phyloP scores from a whole-genome alignment of 2,888 invertebrate genomes.

The Chymomyza amoena region DNA sequence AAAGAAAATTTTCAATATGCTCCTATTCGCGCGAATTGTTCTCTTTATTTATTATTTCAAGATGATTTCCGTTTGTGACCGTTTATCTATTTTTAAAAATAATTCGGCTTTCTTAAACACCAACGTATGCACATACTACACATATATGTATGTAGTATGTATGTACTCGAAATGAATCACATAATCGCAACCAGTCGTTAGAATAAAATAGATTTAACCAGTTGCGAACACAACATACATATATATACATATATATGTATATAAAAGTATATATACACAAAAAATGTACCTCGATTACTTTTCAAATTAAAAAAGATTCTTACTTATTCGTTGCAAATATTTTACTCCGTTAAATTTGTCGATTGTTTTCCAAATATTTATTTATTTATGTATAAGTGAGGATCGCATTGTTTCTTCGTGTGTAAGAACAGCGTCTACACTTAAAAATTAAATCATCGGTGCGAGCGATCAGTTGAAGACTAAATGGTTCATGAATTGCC shows the following conservation, averaged over 20 bases:
- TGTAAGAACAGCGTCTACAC: constrained; percentile 54
- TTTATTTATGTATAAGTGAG: constrained; percentile 44
- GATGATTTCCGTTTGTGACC: constrained; percentile 61
- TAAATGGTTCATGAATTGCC: constrained; percentile 68
- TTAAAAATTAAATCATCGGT: constrained; percentile 78
- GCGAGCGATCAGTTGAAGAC: constrained; percentile 78
- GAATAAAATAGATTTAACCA: constrained; percentile 34
- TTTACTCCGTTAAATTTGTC: not conserved
- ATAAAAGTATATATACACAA: constrained; percentile 12
- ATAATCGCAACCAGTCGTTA: constrained; percentile 55
- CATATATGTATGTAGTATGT: constrained; percentile 7
- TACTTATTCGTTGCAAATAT: not conserved
- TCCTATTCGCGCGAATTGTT: not conserved
- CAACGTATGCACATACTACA: constrained; percentile 2
- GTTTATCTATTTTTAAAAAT: constrained; percentile 59
- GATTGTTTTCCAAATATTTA: constrained; percentile 15
- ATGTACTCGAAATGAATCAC: constrained; percentile 65
- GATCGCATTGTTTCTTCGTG: constrained; percentile 46
- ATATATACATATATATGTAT: not conserved
- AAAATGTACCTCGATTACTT: constrained; percentile 12
- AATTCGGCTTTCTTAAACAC: not conserved
- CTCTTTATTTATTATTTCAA: constrained; percentile 31
- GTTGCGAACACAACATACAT: not conserved
- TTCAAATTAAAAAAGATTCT: not conserved
- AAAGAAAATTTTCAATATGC: not conserved